phyloP scores from a whole-genome alignment of 2,888 invertebrate species.

The Theristus sp. region DNA sequence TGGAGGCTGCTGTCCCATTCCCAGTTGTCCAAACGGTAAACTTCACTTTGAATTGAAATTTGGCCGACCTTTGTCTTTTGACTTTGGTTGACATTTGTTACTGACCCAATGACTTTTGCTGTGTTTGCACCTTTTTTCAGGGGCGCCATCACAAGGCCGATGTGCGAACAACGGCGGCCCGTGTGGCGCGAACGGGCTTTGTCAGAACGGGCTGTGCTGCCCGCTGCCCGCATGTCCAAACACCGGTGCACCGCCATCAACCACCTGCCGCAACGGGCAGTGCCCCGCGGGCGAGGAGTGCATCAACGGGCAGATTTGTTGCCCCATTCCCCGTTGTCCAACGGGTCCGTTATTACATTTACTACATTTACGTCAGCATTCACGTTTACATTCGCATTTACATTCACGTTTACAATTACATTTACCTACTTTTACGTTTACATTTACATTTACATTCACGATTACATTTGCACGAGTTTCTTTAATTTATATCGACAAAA shows the following conservation, averaged over 20 bases:
- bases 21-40: neutral
- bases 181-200: slow-evolving; percentile 5
- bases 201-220: slow-evolving; percentile 18
- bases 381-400: too few relatives aligned
- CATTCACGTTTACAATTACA: too few relatives aligned
- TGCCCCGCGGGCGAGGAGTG: slow-evolving; percentile 1
- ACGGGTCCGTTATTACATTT: neutral
- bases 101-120: too few relatives aligned
- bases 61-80: neutral
- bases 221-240: slow-evolving; percentile 17
- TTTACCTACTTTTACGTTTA: too few relatives aligned
- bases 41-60: too few relatives aligned
- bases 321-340: neutral
- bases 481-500: neutral
- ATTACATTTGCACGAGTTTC: too few relatives aligned
- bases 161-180: slow-evolving; percentile 5
- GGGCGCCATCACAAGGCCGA: slow-evolving; percentile 13
- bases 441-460: too few relatives aligned
- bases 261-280: neutral
- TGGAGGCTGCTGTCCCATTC: neutral
- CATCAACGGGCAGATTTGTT: slow-evolving; percentile 4
- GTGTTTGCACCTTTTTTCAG: too few relatives aligned
- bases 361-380: too few relatives aligned
- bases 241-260: slow-evolving; percentile 6
- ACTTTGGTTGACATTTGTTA: neutral